Evolutionary conservation across 2,888 invertebrate genomes (phyloP).

Genomic region (Caenorhabditis sp.): DNA sequence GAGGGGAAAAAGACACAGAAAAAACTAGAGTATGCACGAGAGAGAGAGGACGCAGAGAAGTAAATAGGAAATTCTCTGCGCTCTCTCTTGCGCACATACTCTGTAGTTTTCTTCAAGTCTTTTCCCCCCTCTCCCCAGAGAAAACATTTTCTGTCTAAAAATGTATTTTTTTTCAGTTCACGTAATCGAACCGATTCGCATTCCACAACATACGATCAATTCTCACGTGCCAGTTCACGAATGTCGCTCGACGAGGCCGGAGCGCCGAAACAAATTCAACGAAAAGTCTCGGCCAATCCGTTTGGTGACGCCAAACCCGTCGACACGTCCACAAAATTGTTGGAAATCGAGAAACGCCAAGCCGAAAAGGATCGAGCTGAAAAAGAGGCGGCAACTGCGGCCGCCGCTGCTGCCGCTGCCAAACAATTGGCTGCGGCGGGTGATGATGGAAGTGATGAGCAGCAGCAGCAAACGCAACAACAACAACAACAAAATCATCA

Average conservation of each 20-base stretch:
- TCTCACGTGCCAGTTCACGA: slow-evolving; percentile 25
- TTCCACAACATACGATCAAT: slow-evolving; percentile 18
- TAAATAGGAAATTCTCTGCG: too few relatives aligned
- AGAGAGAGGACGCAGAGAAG: too few relatives aligned
- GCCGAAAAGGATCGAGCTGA: slow-evolving; percentile 21
- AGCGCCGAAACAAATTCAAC: background rate
- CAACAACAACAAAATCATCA: background rate
- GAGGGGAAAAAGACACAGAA: too few relatives aligned
- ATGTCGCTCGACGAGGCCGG: slow-evolving; percentile 14
- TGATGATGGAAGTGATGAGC: background rate
- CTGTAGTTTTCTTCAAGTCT: too few relatives aligned
- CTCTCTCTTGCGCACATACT: background rate
- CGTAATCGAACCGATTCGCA: slow-evolving; percentile 32
- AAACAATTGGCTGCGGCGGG: background rate
- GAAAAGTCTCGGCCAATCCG: slow-evolving; percentile 31
- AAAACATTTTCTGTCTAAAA: too few relatives aligned
- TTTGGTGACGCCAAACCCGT: slow-evolving; percentile 46
- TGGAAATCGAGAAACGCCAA: slow-evolving; percentile 29
- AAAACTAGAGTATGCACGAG: too few relatives aligned
- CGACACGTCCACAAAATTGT: slow-evolving; percentile 28
- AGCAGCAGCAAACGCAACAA: background rate
- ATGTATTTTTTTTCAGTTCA: slow-evolving; percentile 9
- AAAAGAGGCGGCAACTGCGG: background rate
- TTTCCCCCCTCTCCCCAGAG: too few relatives aligned
- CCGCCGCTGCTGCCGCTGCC: too few relatives aligned